phyloP scores from a whole-genome alignment of 2,888 invertebrate species.

The Polia nebulosa region DNA sequence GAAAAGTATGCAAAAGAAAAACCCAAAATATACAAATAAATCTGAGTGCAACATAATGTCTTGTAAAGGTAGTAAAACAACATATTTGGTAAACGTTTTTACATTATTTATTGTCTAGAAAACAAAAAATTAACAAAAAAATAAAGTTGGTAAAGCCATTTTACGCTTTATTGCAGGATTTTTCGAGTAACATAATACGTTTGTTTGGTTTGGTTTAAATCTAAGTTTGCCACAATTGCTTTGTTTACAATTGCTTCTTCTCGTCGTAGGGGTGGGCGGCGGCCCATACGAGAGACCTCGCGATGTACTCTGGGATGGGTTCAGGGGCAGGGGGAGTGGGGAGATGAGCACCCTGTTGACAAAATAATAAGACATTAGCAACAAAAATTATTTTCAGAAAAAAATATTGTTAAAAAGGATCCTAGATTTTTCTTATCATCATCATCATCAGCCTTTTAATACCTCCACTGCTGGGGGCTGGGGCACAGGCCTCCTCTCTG shows the following conservation, averaged over 20 bases:
- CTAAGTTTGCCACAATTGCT: conserved; percentile 18
- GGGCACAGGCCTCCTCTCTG: no score
- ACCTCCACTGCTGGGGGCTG: no score
- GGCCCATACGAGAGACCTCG: conserved; percentile 85
- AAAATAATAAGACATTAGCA: conserved; percentile 47
- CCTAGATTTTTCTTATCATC: background rate
- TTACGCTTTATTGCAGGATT: conserved; percentile 46
- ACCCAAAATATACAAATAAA: background rate
- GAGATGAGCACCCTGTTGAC: conserved; percentile 75
- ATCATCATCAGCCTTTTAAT: no score
- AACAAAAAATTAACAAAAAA: conserved; percentile 67
- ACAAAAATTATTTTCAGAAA: background rate
- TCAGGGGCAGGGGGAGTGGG: conserved; percentile 81
- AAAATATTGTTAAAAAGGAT: background rate
- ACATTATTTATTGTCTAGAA: conserved; percentile 68
- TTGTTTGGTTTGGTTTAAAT: conserved; percentile 52
- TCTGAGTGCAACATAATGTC: background rate
- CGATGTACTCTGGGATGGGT: conserved; percentile 87
- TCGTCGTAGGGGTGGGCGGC: conserved; percentile 83
- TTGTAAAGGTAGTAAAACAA: conserved; percentile 34
- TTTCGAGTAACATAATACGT: conserved; percentile 29
- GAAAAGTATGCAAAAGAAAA: background rate
- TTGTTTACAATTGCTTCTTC: conserved; percentile 60
- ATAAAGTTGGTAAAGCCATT: conserved; percentile 67
- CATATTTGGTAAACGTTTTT: conserved; percentile 58